Conservation (phyloP, 2,888 invertebrate species). For the Andrena marginata region DNA sequence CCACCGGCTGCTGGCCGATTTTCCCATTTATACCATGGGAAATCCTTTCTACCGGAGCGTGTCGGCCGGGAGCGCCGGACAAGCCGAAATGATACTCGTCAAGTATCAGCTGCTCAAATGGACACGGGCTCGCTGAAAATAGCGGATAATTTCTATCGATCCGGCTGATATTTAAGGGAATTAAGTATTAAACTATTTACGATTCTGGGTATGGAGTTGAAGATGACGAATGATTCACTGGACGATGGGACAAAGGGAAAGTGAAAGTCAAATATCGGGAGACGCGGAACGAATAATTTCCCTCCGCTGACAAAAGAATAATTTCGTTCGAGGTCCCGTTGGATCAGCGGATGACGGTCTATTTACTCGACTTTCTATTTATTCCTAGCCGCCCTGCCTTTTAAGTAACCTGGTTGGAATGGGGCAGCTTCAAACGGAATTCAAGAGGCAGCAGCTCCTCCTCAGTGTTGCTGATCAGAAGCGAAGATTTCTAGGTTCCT, state of each 20-base stretch:
- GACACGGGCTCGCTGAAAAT: not conserved
- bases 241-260: not conserved
- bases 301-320: slow-evolving; percentile 10
- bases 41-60: no score
- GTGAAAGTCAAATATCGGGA: not conserved
- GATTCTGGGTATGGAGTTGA: not conserved
- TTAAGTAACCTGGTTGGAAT: slow-evolving; percentile 6
- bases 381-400: slow-evolving; percentile 16
- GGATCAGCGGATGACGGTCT: not conserved
- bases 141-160: not conserved
- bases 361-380: slow-evolving; percentile 47
- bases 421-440: not conserved
- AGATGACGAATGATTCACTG: not conserved
- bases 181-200: not conserved
- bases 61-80: no score
- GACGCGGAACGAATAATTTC: slow-evolving; percentile 17
- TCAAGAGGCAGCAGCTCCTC: slow-evolving; percentile 3
- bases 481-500: no score
- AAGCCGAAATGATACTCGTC: no score
- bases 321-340: not conserved
- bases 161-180: not conserved
- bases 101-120: no score
- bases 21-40: not conserved
- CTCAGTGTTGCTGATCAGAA: not conserved
- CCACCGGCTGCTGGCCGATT: not conserved